Evolutionary conservation across 1,140 invertebrate species (phyloP).

Genomic region (Lanistes nyassanus): DNA sequence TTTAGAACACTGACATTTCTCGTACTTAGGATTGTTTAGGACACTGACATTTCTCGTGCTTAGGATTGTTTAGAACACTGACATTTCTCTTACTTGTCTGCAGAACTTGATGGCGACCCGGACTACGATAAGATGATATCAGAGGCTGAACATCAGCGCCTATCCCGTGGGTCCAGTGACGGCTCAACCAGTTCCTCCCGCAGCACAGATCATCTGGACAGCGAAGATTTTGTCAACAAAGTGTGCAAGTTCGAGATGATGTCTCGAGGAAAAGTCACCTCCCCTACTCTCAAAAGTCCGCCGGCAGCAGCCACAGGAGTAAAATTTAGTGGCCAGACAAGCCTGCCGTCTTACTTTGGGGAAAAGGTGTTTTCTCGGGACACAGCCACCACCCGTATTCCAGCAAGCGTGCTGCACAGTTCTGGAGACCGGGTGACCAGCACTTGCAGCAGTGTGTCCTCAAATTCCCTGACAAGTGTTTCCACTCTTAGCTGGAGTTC

Average conservation of each 20-base stretch:
- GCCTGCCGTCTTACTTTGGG: slow-evolving; percentile 42
- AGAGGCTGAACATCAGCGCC: slow-evolving; percentile 46
- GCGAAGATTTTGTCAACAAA: slow-evolving; percentile 62
- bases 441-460: slow-evolving; percentile 49
- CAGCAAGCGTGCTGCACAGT: slow-evolving; percentile 49
- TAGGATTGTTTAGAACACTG: too few relatives aligned
- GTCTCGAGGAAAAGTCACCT: slow-evolving; percentile 45
- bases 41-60: too few relatives aligned
- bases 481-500: slow-evolving; percentile 51
- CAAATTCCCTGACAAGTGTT: slow-evolving; percentile 55
- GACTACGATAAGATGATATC: slow-evolving; percentile 61
- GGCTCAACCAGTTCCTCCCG: slow-evolving; percentile 31
- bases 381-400: slow-evolving; percentile 59
- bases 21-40: too few relatives aligned
- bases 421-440: slow-evolving; percentile 39
- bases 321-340: neutral
- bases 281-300: slow-evolving; percentile 14
- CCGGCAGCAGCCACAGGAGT: slow-evolving; percentile 16
- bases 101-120: slow-evolving; percentile 57
- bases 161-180: slow-evolving; percentile 30
- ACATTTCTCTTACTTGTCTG: slow-evolving; percentile 35
- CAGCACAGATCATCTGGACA: slow-evolving; percentile 43
- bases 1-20: too few relatives aligned
- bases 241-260: slow-evolving; percentile 64
- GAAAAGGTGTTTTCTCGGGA: slow-evolving; percentile 65